Conservation (phyloP, 1,140 invertebrate genomes). For the Danaus plexippus region DNA sequence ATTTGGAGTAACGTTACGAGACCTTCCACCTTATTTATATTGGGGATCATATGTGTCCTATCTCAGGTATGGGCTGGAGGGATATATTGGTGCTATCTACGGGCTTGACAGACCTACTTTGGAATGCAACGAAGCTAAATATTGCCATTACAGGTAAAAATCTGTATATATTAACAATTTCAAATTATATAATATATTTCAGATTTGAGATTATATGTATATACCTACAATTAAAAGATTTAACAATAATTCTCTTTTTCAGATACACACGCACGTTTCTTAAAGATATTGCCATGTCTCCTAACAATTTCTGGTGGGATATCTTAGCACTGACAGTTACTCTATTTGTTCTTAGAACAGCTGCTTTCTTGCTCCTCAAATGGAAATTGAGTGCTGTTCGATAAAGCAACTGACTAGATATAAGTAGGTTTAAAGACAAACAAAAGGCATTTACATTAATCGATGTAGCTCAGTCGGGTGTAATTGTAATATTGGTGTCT, state of each 20-base stretch:
- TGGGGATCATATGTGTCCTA: slow-evolving; percentile 93
- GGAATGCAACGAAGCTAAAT: slow-evolving; percentile 74
- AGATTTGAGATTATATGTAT: too few species aligned
- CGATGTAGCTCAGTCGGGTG: too few species aligned
- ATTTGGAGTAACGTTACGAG: slow-evolving; percentile 83
- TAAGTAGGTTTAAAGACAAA: neutral
- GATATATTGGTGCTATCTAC: slow-evolving; percentile 86
- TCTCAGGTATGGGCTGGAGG: slow-evolving; percentile 90
- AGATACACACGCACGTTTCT: slow-evolving; percentile 82
- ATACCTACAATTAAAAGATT: neutral
- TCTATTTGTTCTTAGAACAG: slow-evolving; percentile 79
- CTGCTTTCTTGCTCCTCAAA: slow-evolving; percentile 85
- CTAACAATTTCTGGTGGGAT: slow-evolving; percentile 88
- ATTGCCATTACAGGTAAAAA: slow-evolving; percentile 81
- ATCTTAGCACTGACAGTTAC: slow-evolving; percentile 81
- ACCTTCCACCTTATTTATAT: slow-evolving; percentile 84
- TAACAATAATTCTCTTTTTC: slow-evolving; percentile 19
- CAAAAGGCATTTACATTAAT: too few species aligned
- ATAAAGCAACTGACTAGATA: slow-evolving; percentile 49
- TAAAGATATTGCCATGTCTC: slow-evolving; percentile 83
- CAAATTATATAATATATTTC: too few species aligned
- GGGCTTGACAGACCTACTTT: slow-evolving; percentile 79
- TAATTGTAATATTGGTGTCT: too few species aligned
- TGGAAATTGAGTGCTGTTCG: slow-evolving; percentile 82
- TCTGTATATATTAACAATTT: slow-evolving; percentile 2